These are phyloP conservation scores for Aspiorhynchus laticeps DNA, from an alignment of 2,113 vertebrate genomes.

Conservation along the genomic window DNA sequence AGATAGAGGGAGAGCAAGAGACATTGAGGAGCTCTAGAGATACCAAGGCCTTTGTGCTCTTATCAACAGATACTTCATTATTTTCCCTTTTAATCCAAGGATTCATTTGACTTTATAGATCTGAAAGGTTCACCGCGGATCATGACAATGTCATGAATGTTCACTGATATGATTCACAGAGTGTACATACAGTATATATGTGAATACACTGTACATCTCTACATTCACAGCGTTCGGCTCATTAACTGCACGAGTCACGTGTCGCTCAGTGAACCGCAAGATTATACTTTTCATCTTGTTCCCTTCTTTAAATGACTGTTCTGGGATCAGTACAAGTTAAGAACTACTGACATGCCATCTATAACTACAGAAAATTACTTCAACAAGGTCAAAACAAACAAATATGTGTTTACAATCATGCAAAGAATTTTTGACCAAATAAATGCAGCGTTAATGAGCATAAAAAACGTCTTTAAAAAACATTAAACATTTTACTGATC, in stretches of 20 bases:
- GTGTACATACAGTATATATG: background rate
- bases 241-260: background rate
- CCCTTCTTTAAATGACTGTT: background rate
- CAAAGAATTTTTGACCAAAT: too few relatives aligned
- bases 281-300: background rate
- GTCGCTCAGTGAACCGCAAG: background rate
- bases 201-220: background rate
- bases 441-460: too few relatives aligned
- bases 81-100: constrained; percentile 54
- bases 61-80: constrained; percentile 55
- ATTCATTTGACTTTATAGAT: constrained; percentile 63
- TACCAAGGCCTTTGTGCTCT: constrained; percentile 51
- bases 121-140: constrained; percentile 59
- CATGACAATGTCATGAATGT: constrained; percentile 60
- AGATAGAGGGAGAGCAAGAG: too few relatives aligned
- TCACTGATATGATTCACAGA: constrained; percentile 30
- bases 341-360: background rate
- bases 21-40: background rate
- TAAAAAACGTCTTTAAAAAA: too few relatives aligned
- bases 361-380: background rate
- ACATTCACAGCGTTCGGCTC: background rate
- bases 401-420: background rate
- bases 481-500: too few relatives aligned
- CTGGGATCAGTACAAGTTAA: background rate
- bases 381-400: background rate